Evolutionary conservation across 2,888 invertebrate species (phyloP).

Genomic region (Micropterix aruncella): DNA sequence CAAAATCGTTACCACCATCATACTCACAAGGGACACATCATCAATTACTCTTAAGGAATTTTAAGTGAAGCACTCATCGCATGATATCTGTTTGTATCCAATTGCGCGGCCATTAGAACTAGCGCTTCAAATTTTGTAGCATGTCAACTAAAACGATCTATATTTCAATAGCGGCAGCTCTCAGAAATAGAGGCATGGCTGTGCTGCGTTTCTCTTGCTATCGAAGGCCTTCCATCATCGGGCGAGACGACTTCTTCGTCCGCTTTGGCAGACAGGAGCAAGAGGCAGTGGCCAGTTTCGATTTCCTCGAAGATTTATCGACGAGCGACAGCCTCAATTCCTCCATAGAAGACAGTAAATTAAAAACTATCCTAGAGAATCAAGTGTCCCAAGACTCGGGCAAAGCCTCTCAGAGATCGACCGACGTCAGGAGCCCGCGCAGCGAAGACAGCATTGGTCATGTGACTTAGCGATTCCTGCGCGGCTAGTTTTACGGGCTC

Average conservation of each 20-base stretch:
- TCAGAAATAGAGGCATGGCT: conserved; percentile 39
- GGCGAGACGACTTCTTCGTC: conserved; percentile 62
- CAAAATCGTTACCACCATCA: neutral
- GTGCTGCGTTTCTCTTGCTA: conserved; percentile 35
- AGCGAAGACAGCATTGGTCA: conserved; percentile 12
- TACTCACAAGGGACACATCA: neutral
- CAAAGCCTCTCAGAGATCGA: conserved; percentile 7
- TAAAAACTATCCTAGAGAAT: conserved; percentile 7
- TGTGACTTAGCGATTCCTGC: conserved; percentile 15
- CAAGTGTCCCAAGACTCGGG: conserved; percentile 10
- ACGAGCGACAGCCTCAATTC: conserved; percentile 14
- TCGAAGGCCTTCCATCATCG: conserved; percentile 59
- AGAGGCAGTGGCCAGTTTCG: conserved; percentile 66
- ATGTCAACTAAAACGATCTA: too few species aligned
- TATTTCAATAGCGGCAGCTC: conserved; percentile 41
- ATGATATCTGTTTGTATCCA: too few species aligned
- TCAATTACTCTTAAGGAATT: neutral
- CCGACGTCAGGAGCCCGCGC: conserved; percentile 9
- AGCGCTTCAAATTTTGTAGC: too few species aligned
- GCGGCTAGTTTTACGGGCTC: conserved; percentile 15
- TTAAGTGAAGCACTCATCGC: too few species aligned
- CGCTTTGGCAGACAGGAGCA: conserved; percentile 64
- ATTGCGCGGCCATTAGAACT: too few species aligned
- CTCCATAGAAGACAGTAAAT: conserved; percentile 8
- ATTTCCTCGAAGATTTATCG: conserved; percentile 60